These are phyloP conservation scores for Coilia nasus DNA, from an alignment of 2,797 vertebrate genomes.

Conservation along the genomic window DNA sequence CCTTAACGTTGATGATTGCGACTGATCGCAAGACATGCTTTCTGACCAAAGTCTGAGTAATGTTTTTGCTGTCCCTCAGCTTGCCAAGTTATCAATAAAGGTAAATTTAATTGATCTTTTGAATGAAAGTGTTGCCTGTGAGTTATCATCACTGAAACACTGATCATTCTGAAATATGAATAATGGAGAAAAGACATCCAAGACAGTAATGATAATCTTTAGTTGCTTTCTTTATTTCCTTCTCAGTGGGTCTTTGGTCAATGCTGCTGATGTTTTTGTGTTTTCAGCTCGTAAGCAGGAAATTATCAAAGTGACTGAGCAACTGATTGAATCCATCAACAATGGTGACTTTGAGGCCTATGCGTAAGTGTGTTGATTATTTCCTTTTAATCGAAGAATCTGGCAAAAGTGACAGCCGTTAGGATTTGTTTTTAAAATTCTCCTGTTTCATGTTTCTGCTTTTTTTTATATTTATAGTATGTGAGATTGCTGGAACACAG, in stretches of 20 bases:
- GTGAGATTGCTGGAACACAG: not conserved
- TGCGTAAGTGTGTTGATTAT: slow-evolving; percentile 76
- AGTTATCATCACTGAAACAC: slow-evolving; percentile 63
- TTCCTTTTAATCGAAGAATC: not conserved
- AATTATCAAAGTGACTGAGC: slow-evolving; percentile 93
- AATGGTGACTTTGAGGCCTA: slow-evolving; percentile 96
- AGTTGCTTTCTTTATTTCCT: not conserved
- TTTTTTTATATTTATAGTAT: too few species aligned
- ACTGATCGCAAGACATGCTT: slow-evolving; percentile 59
- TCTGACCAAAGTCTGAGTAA: slow-evolving; percentile 69
- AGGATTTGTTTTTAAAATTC: not conserved
- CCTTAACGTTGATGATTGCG: slow-evolving; percentile 44
- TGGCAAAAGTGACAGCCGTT: not conserved
- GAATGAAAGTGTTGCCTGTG: slow-evolving; percentile 67
- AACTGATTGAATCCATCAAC: slow-evolving; percentile 84
- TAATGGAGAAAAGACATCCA: slow-evolving; percentile 4
- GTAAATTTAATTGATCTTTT: slow-evolving; percentile 72
- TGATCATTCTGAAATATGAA: slow-evolving; percentile 60
- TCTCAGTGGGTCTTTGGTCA: slow-evolving; percentile 1
- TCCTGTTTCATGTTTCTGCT: not conserved
- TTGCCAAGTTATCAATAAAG: slow-evolving; percentile 83
- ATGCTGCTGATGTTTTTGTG: slow-evolving; percentile 54
- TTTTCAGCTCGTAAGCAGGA: slow-evolving; percentile 79
- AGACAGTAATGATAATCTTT: not conserved
- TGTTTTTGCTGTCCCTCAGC: slow-evolving; percentile 77